Percentiles rank a stretch among this genome's conserved stretches.
Conservation (phyloP, 2,113 vertebrate species). For the Ardeotis arabs region DNA sequence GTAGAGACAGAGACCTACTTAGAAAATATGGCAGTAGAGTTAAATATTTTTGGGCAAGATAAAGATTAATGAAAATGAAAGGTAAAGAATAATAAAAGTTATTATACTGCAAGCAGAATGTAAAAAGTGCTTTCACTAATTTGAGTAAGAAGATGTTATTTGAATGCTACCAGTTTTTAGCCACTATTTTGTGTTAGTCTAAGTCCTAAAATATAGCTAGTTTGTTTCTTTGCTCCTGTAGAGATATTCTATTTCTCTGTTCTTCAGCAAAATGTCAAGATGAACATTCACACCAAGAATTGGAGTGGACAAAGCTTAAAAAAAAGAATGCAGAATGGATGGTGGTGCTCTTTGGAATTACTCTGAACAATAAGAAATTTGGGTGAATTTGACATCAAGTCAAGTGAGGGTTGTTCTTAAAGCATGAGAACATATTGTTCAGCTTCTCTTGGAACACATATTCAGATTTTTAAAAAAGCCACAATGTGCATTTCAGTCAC, state of each 20-base stretch:
- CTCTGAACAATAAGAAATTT: background rate
- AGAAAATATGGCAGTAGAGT: background rate
- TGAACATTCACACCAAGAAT: background rate
- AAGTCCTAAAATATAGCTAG: background rate
- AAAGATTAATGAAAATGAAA: constrained; percentile 41
- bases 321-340: background rate
- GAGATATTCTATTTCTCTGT: background rate
- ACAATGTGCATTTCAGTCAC: background rate
- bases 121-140: background rate
- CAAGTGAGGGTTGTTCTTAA: background rate
- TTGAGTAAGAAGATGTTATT: background rate
- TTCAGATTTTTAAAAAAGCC: background rate
- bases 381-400: background rate
- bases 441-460: background rate
- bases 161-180: background rate
- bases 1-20: background rate
- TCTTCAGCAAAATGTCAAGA: background rate
- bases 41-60: constrained; percentile 31
- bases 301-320: background rate
- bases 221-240: background rate
- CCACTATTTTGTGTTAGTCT: background rate
- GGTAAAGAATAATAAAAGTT: background rate
- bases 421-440: background rate
- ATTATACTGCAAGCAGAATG: background rate
- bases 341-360: background rate